These are phyloP conservation scores for Phrynocephalus forsythii DNA, from an alignment of 2,797 vertebrate species.

Conservation along the genomic window DNA sequence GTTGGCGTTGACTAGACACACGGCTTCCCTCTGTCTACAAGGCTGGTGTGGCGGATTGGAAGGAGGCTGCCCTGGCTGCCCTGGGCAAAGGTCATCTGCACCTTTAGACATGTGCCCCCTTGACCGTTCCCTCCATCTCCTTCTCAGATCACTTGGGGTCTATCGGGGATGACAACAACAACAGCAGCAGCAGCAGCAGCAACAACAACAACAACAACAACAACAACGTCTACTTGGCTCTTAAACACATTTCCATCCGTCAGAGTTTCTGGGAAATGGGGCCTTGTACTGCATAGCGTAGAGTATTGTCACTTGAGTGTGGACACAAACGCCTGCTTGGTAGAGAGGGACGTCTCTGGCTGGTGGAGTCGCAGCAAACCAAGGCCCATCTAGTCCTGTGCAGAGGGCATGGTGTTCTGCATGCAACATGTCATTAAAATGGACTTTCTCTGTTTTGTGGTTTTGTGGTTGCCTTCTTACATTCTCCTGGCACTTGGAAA, in stretches of 20 bases:
- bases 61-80: constrained; percentile 16
- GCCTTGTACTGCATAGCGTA: background rate
- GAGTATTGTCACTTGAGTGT: background rate
- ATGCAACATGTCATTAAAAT: too few relatives aligned
- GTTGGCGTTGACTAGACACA: constrained; percentile 23
- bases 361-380: too few relatives aligned
- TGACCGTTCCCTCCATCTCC: constrained; percentile 19
- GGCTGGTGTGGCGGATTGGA: background rate
- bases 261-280: constrained; percentile 59
- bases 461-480: too few relatives aligned
- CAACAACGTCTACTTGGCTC: background rate
- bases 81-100: constrained; percentile 64
- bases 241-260: constrained; percentile 36
- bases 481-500: too few relatives aligned
- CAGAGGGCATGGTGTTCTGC: too few relatives aligned
- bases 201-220: too few relatives aligned
- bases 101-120: constrained; percentile 59
- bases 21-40: constrained; percentile 31
- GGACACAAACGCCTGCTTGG: background rate
- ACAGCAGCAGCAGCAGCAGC: too few relatives aligned
- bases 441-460: too few relatives aligned
- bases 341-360: too few relatives aligned
- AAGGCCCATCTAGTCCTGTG: too few relatives aligned
- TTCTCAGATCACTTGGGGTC: background rate
- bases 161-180: background rate